phyloP scores from a whole-genome alignment of 1,140 invertebrate species.

The Triops cancriformis region DNA sequence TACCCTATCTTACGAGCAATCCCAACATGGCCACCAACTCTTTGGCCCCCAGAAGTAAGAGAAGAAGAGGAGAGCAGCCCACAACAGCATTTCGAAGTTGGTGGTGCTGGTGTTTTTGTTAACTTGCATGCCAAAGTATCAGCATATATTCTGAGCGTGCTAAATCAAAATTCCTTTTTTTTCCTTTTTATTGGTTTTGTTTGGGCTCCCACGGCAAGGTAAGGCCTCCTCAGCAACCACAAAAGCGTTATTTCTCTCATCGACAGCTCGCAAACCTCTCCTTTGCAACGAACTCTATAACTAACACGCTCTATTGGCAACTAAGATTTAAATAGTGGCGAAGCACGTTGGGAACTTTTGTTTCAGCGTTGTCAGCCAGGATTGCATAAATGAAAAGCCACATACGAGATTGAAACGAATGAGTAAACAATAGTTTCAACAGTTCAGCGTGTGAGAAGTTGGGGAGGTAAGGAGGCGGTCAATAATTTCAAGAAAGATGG shows the following conservation, averaged over 20 bases:
- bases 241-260: not conserved
- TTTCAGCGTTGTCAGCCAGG: too few species aligned
- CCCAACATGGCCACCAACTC: conserved; percentile 3
- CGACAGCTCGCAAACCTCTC: not conserved
- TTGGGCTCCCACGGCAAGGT: too few species aligned
- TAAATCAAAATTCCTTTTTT: not conserved
- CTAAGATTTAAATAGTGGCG: not conserved
- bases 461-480: not conserved
- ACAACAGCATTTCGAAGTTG: too few species aligned
- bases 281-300: not conserved
- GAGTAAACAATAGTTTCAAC: conserved; percentile 1
- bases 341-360: not conserved
- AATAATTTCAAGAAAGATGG: not conserved
- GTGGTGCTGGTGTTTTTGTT: too few species aligned
- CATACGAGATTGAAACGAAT: not conserved
- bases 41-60: too few species aligned
- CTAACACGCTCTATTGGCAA: not conserved
- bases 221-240: not conserved
- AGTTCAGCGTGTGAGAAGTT: not conserved
- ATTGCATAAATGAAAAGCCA: not conserved
- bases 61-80: too few species aligned
- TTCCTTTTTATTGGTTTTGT: not conserved
- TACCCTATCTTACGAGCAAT: not conserved
- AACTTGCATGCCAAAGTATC: not conserved
- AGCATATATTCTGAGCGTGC: conserved; percentile 3